Conservation (phyloP, 2,888 invertebrate species). For the Muscina levida region DNA sequence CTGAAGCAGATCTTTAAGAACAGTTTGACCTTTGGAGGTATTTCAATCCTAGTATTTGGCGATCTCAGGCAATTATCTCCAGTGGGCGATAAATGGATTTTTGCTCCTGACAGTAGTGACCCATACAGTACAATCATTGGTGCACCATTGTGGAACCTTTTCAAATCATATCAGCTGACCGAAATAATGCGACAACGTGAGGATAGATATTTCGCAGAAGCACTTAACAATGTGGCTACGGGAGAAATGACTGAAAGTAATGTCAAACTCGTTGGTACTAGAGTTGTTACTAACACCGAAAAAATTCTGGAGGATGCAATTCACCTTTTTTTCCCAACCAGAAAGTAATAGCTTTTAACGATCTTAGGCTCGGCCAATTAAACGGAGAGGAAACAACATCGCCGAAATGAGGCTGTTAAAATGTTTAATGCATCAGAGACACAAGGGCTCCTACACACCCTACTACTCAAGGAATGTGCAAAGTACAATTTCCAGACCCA, state of each 20-base stretch:
- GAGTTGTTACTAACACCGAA: too few relatives aligned
- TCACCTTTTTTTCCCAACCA: too few relatives aligned
- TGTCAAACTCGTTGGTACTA: too few relatives aligned
- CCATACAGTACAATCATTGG: not conserved
- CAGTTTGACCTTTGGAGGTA: not conserved
- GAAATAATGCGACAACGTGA: slow-evolving; percentile 26
- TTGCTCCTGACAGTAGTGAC: not conserved
- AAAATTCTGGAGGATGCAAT: too few relatives aligned
- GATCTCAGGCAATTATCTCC: too few relatives aligned
- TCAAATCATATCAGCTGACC: slow-evolving; percentile 1
- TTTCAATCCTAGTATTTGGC: too few relatives aligned
- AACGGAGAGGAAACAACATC: too few relatives aligned
- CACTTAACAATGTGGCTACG: slow-evolving; percentile 5
- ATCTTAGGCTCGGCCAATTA: too few relatives aligned
- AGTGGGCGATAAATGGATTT: not conserved
- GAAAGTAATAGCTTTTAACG: too few relatives aligned
- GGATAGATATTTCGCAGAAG: not conserved
- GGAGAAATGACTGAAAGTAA: not conserved
- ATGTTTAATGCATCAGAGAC: not conserved
- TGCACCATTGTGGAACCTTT: not conserved
- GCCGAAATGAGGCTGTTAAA: not conserved
- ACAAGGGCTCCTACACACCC: not conserved
- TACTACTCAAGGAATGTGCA: not conserved
- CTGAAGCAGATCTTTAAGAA: slow-evolving; percentile 9
- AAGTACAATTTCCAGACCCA: not conserved